Percentiles rank a stretch among this genome's conserved stretches.
phyloP scores from a whole-genome alignment of 2,888 invertebrate genomes.

The Acanthosepion esculentum region DNA sequence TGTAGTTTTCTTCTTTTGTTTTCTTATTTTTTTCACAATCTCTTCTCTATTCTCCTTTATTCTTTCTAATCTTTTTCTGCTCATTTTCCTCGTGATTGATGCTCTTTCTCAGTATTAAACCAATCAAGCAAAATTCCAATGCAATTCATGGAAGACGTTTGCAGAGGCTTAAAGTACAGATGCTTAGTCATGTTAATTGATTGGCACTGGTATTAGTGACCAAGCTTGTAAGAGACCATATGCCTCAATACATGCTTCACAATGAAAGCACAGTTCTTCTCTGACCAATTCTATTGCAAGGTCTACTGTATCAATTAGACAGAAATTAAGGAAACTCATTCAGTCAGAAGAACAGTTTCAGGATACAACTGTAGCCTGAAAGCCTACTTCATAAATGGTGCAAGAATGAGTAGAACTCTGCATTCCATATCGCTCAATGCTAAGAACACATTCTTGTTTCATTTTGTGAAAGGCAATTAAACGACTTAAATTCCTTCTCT shows the following conservation, averaged over 20 bases:
- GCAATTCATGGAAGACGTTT: slow-evolving; percentile 4
- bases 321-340: slow-evolving; percentile 21
- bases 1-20: neutral
- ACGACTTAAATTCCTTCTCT: neutral
- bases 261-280: neutral
- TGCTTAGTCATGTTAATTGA: neutral
- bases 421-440: neutral
- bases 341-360: neutral
- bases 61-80: neutral
- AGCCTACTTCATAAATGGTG: neutral
- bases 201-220: neutral
- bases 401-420: neutral
- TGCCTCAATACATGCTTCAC: neutral
- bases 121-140: neutral
- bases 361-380: neutral
- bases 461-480: neutral
- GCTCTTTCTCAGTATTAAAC: neutral
- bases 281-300: neutral
- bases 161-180: neutral
- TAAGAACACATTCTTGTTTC: neutral
- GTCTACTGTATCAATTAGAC: neutral
- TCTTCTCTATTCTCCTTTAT: too few relatives aligned
- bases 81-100: neutral
- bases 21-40: neutral
- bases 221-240: neutral